These are phyloP conservation scores for Psephotus haematonotus DNA, from an alignment of 2,113 vertebrate species.

Conservation along the genomic window DNA sequence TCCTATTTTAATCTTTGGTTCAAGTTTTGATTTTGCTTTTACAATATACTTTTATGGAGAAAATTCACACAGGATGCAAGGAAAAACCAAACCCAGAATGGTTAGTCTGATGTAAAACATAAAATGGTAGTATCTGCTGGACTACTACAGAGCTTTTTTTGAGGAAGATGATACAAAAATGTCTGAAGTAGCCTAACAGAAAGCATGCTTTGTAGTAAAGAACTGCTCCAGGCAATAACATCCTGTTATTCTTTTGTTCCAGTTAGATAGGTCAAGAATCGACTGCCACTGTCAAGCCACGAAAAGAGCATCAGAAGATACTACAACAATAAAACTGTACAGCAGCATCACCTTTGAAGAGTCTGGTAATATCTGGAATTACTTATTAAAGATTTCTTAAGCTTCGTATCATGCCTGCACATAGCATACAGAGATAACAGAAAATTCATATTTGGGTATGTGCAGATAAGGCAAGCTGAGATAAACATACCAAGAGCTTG, in stretches of 20 bases:
- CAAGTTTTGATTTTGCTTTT: neutral
- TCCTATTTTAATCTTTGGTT: neutral
- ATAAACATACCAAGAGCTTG: neutral
- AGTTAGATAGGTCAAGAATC: slow-evolving; percentile 29
- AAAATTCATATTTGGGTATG: neutral
- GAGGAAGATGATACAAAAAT: neutral
- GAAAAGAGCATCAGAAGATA: neutral
- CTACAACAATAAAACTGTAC: neutral
- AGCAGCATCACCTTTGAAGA: neutral
- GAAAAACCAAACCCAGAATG: neutral
- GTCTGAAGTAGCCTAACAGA: neutral
- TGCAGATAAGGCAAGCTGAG: neutral
- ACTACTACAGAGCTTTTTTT: neutral
- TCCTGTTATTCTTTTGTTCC: slow-evolving; percentile 52
- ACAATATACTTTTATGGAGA: neutral
- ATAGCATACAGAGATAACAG: neutral
- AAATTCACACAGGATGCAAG: neutral
- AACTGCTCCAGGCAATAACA: slow-evolving; percentile 30
- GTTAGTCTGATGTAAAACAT: neutral
- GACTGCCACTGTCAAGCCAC: neutral
- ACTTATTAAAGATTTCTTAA: neutral
- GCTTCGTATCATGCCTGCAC: neutral
- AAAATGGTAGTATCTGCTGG: neutral
- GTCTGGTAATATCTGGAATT: neutral
- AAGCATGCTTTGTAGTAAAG: neutral